These are phyloP conservation scores for Sorex araneus DNA, from an alignment of 2,113 vertebrate genomes.

Conservation along the genomic window DNA sequence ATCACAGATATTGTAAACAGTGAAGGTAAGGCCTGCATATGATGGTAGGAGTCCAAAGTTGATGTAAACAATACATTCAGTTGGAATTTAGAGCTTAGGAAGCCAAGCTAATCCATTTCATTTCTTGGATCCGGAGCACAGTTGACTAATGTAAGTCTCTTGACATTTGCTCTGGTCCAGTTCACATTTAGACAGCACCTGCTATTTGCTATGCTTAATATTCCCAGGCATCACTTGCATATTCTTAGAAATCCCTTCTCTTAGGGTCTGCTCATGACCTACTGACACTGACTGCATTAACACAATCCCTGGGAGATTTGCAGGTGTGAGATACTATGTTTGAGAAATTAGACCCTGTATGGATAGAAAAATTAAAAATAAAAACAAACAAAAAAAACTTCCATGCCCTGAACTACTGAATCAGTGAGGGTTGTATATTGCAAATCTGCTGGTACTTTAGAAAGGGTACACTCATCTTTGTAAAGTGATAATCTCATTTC, in stretches of 20 bases:
- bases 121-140: not conserved
- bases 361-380: not conserved
- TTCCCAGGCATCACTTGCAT: not conserved
- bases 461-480: not conserved
- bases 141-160: not conserved
- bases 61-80: not conserved
- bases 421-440: not conserved
- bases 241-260: conserved; percentile 1
- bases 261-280: not conserved
- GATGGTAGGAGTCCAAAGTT: not conserved
- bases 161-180: not conserved
- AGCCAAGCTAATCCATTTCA: not conserved
- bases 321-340: not conserved
- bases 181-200: not conserved
- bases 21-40: not conserved
- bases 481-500: not conserved
- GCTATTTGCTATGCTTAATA: not conserved
- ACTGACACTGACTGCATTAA: not conserved
- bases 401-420: not conserved
- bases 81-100: not conserved
- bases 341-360: not conserved
- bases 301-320: not conserved
- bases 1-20: not conserved
- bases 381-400: conserved; percentile 2
- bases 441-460: not conserved